Base-by-base conservation (phyloP, 2,797 vertebrate genomes). In the Rachycentron canadum region DNA sequence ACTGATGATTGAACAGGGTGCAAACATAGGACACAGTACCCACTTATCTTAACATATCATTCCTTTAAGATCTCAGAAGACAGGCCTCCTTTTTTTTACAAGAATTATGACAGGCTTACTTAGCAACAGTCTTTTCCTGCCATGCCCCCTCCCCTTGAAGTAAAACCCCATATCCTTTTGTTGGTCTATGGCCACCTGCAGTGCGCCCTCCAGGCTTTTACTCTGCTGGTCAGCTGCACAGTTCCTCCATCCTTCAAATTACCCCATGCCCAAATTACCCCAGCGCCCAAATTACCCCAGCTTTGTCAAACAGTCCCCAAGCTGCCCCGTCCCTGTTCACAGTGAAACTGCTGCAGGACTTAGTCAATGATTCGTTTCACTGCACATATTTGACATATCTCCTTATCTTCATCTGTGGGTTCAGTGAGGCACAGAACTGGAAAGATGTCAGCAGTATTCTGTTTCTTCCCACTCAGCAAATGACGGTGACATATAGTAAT, bases 151-250 rank as follows among this genome's bases (percentile, higher is more conserved):
- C 57, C 38, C 49, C 67, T 70, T 53, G 11, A 26, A 55, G 58
- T 23, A 30, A 70, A 52, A 7, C 25, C 7, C 52, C 10, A 0
- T 9, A 16, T 38, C 40, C 53, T 7, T 60, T 69, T 47, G 8
- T 30, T 56, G 40, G 45, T 26, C 30, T 56, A 21, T 28, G 34
- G 26, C 19, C 45, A 9, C 32, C 68, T 58, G 14, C 25, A 14
- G 16, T 40, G 7, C 7, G 5, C 59, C 59, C 38, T 50, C 50
- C 43, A 69, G 68, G 45, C 53, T 19, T 47, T 7, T 0, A 26
- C 25, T 49, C 47, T 16, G 32, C 63, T 59, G 58, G n/a, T 57
- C 25, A 40, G 52, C 45, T 59, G 28, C 73, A 71, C 43, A 68
- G 67, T 56, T 14, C 13, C 13, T 17, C 25, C 50, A 16, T 16